Conservation (phyloP, 2,113 vertebrate species). For the Scomber japonicus region DNA sequence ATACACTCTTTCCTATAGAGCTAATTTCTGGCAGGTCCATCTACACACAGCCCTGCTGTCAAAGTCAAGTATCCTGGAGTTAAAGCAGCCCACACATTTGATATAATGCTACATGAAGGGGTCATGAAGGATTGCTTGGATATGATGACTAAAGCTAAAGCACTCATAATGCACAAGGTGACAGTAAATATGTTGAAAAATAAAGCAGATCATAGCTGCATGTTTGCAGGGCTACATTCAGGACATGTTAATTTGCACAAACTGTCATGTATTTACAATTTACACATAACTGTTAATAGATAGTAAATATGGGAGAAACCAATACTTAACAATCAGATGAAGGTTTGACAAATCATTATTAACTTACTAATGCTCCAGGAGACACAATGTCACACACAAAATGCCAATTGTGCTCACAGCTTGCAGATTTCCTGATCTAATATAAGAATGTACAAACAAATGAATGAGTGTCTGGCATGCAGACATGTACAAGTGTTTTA, state of each 20-base stretch:
- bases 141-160: conserved; percentile 14
- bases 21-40: conserved; percentile 55
- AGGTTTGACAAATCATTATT: conserved; percentile 10
- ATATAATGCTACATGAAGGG: conserved; percentile 33
- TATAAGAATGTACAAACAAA: not conserved
- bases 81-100: conserved; percentile 48
- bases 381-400: not conserved
- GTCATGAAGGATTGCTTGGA: conserved; percentile 29
- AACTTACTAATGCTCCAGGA: not conserved
- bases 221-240: conserved; percentile 21
- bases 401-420: not conserved
- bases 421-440: not conserved
- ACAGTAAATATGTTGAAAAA: conserved; percentile 25
- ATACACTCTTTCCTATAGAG: conserved; percentile 52
- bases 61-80: conserved; percentile 55
- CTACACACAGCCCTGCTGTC: conserved; percentile 55
- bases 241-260: not conserved
- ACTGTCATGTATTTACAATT: no score
- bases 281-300: no score
- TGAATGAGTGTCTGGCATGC: not conserved
- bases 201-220: conserved; percentile 33
- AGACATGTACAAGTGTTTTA: not conserved
- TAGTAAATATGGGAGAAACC: not conserved
- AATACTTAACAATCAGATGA: not conserved
- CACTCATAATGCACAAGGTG: conserved; percentile 26